Conservation (phyloP, 2,113 vertebrate species). For the Microtus pennsylvanicus region DNA sequence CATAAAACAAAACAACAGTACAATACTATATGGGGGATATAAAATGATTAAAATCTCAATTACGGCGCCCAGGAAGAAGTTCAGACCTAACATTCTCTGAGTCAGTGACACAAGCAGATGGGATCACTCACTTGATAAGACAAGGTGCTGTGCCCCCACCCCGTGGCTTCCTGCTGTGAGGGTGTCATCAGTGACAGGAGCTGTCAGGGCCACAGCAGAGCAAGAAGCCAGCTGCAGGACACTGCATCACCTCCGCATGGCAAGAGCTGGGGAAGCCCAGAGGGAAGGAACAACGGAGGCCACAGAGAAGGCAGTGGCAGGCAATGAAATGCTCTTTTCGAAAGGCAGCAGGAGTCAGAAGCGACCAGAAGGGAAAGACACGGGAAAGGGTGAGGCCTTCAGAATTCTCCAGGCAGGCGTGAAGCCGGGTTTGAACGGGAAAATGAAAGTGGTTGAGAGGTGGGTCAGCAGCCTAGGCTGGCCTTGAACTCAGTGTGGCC, state of each 20-base stretch:
- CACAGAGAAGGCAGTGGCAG: background rate
- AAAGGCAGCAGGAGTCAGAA: background rate
- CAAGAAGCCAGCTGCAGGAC: background rate
- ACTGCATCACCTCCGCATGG: background rate
- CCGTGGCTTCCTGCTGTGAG: background rate
- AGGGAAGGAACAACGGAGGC: background rate
- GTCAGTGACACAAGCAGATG: background rate
- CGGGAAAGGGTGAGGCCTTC: background rate
- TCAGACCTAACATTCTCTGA: background rate
- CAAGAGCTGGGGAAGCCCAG: background rate
- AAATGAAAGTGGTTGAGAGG: background rate
- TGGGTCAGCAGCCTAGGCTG: background rate
- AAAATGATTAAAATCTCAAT: background rate
- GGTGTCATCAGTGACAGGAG: background rate
- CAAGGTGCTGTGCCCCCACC: background rate
- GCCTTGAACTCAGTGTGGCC: background rate
- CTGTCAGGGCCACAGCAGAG: background rate
- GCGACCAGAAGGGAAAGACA: background rate
- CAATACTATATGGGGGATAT: background rate
- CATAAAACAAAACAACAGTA: background rate
- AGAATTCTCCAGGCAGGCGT: background rate
- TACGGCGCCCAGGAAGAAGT: background rate
- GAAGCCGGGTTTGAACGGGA: background rate
- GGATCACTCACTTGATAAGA: background rate
- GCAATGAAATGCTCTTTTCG: background rate